Conservation (phyloP, 1,140 invertebrate genomes). For the Protaetia brevitarsis region DNA sequence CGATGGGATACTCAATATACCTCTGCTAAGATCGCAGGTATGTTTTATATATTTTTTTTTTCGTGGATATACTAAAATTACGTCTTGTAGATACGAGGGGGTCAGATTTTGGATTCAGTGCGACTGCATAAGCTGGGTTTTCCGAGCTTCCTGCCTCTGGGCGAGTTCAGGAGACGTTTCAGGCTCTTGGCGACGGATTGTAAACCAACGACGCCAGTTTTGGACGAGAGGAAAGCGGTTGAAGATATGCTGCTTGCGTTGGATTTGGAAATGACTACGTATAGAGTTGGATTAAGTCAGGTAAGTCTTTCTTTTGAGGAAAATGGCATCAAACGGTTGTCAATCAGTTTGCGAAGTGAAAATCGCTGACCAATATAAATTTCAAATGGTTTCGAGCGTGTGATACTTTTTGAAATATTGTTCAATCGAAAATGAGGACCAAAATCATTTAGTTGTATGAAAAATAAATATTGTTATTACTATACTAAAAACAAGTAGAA, state of each 20-base stretch:
- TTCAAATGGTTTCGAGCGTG: too few relatives aligned
- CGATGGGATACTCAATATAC: slow-evolving; percentile 78
- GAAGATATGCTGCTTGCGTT: slow-evolving; percentile 81
- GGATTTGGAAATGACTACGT: slow-evolving; percentile 82
- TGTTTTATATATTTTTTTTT: slow-evolving; percentile 26
- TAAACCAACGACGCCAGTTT: slow-evolving; percentile 54
- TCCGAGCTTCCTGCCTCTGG: slow-evolving; percentile 82
- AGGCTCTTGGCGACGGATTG: slow-evolving; percentile 60
- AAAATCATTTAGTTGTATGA: too few relatives aligned
- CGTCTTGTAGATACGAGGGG: slow-evolving; percentile 74
- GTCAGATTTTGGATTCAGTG: slow-evolving; percentile 85
- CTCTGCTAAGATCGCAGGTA: slow-evolving; percentile 82
- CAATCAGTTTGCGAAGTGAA: too few relatives aligned
- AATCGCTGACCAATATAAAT: too few relatives aligned
- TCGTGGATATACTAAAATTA: not conserved
- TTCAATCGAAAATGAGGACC: too few relatives aligned
- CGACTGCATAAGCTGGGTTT: slow-evolving; percentile 90
- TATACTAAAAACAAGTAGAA: too few relatives aligned
- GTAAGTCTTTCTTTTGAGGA: too few relatives aligned
- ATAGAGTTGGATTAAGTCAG: slow-evolving; percentile 87
- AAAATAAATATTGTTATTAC: too few relatives aligned
- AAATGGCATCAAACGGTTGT: too few relatives aligned
- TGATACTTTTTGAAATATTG: too few relatives aligned
- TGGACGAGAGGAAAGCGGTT: slow-evolving; percentile 63
- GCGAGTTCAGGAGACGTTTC: slow-evolving; percentile 85